Base-by-base conservation (phyloP, 2,113 vertebrate genomes). In the Seriola rivoliana region DNA sequence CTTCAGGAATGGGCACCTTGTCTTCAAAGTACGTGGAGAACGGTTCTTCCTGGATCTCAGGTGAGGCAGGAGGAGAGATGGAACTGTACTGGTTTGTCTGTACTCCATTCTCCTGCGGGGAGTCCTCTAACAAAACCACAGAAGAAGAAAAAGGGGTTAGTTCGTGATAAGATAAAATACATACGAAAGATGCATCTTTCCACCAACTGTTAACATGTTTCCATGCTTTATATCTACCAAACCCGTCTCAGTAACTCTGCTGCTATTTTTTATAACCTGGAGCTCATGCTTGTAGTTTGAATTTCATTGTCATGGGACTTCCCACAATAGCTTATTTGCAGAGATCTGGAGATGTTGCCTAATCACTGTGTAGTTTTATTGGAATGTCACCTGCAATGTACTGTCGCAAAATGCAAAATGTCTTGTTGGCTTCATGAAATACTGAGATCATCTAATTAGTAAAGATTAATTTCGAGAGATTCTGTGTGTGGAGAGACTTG, bases 21-120 rank as follows among this genome's bases (percentile, higher is more conserved):
- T 96, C 97, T 70, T 98, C 95, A 5, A 99, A 98, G 92, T 99
- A 99, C 7, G 97, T 98, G 85, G 95, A 93, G 36, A 97, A 96
- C 0, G 93, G 94, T 21, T 94, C 82, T 0, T 95, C 93, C 29
- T 88, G 38, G 5, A 13, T 72, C 42, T 54, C 79, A 0, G 90
- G 92, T 2, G 76, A 94, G 19, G 64, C 52, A 0, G 94, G 86
- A 42, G 94, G 91, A 54, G 92, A 89, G 76, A 95, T 85, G 57
- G 93, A 52, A 85, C 91, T 95, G 91, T 95, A 95, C 79, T 89
- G 90, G 59, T 90, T 91, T 1, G 85, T 76, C 75, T 82, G 82
- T 40, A 75, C 81, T 42, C 90, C 91, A 81, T 94, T 92, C 55
- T 93, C 94, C 70, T 90, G 82, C 65, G 81, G 73, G 11, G 82